Conservation (phyloP, 2,797 vertebrate species). For the Rhinatrema bivittatum region DNA sequence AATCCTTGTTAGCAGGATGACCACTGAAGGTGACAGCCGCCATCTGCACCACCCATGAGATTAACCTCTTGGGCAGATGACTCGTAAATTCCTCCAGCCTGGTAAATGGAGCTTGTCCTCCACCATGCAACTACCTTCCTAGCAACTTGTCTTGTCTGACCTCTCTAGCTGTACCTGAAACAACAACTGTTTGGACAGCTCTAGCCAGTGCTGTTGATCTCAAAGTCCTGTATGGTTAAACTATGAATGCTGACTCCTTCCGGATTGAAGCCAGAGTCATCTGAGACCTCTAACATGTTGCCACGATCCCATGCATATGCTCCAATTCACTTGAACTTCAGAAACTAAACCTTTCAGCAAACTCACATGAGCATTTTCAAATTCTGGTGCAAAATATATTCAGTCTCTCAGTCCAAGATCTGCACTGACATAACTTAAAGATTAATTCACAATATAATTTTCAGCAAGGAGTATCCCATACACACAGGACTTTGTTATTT, state of each 20-base stretch:
- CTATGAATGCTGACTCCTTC: constrained; percentile 39
- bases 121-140: constrained; percentile 40
- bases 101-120: constrained; percentile 30
- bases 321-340: constrained; percentile 36
- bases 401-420: constrained; percentile 1
- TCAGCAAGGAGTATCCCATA: too few species aligned
- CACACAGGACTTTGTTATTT: too few species aligned
- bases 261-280: constrained; percentile 41
- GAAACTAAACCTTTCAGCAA: constrained; percentile 37
- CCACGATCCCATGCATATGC: constrained; percentile 55
- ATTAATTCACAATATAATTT: too few species aligned
- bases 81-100: constrained; percentile 39
- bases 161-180: constrained; percentile 73
- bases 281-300: constrained; percentile 49
- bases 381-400: constrained; percentile 10
- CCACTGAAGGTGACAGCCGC: constrained; percentile 29
- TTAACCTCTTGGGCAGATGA: constrained; percentile 21
- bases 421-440: too few species aligned
- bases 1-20: constrained; percentile 24
- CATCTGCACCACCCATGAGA: constrained; percentile 25
- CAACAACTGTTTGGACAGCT: constrained; percentile 68
- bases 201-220: constrained; percentile 54
- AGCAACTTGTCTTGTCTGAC: constrained; percentile 48
- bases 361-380: constrained; percentile 12
- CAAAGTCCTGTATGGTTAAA: constrained; percentile 63